Conservation (phyloP, 2,888 invertebrate species). For the Itoplectis maculator region DNA sequence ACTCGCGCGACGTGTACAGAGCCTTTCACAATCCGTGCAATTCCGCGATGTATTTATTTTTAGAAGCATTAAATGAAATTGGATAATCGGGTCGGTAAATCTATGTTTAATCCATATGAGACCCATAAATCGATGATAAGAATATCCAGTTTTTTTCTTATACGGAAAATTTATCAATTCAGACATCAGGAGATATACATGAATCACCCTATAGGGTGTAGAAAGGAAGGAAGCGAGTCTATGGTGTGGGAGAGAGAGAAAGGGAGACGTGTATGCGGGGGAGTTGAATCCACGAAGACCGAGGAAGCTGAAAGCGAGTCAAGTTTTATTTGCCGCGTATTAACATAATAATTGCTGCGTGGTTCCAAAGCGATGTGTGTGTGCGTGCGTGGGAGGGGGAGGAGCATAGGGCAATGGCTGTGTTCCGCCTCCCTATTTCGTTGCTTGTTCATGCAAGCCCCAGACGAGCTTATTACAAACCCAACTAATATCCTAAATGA, state of each 20-base stretch:
- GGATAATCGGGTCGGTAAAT: neutral
- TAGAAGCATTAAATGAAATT: neutral
- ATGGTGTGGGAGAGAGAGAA: neutral
- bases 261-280: neutral
- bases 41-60: neutral
- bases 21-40: slow-evolving; percentile 3
- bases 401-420: slow-evolving; percentile 18
- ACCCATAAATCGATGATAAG: neutral
- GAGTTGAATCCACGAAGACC: slow-evolving; percentile 52
- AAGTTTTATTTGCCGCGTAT: slow-evolving; percentile 76
- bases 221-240: slow-evolving; percentile 21
- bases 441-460: slow-evolving; percentile 52
- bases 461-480: slow-evolving; percentile 32
- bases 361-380: slow-evolving; percentile 58
- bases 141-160: neutral
- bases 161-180: neutral
- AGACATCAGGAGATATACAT: slow-evolving; percentile 38
- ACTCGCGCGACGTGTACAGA: neutral
- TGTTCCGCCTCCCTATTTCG: slow-evolving; percentile 39
- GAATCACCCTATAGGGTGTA: slow-evolving; percentile 22
- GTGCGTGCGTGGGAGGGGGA: slow-evolving; percentile 2
- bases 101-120: neutral
- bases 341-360: slow-evolving; percentile 82
- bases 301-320: slow-evolving; percentile 48
- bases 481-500: no score